Percentiles rank a stretch among this genome's conserved stretches.
phyloP scores from a whole-genome alignment of 2,797 vertebrate genomes.

The Danio kyathit region DNA sequence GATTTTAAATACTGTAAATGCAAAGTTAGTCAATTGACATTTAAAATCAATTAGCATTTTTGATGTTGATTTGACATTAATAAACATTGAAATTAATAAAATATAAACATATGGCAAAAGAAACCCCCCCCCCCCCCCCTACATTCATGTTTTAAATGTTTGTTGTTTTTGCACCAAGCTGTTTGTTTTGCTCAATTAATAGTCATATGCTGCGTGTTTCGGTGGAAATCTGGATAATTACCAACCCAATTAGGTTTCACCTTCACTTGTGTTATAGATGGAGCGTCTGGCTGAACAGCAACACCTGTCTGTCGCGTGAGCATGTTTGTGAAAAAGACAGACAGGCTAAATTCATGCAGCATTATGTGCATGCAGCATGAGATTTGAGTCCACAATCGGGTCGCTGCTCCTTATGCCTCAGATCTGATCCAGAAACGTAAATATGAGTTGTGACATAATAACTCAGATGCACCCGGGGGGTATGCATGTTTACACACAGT shows the following conservation, averaged over 20 bases:
- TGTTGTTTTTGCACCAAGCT: slow-evolving; percentile 21
- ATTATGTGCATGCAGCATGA: neutral
- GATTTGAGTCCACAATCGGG: neutral
- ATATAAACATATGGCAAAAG: slow-evolving; percentile 54
- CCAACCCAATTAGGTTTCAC: slow-evolving; percentile 64
- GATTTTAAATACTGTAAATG: no score
- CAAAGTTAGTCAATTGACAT: no score
- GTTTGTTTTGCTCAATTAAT: slow-evolving; percentile 70
- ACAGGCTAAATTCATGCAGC: neutral
- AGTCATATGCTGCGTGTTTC: slow-evolving; percentile 58
- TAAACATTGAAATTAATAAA: slow-evolving; percentile 30
- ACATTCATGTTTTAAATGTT: slow-evolving; percentile 59
- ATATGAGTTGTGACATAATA: slow-evolving; percentile 56
- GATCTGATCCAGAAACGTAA: slow-evolving; percentile 24
- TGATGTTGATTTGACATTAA: no score
- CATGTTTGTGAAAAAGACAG: neutral
- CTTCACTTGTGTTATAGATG: slow-evolving; percentile 56
- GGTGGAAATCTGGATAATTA: slow-evolving; percentile 70
- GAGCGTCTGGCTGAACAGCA: slow-evolving; percentile 11
- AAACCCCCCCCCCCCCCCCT: slow-evolving; percentile 63
- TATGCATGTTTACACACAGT: slow-evolving; percentile 66
- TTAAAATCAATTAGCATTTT: no score
- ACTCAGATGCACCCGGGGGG: slow-evolving; percentile 61
- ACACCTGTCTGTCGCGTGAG: slow-evolving; percentile 13
- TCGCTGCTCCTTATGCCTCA: slow-evolving; percentile 1